phyloP scores from a whole-genome alignment of 92 coral and sea anemone species.

The Porites divaricata region DNA sequence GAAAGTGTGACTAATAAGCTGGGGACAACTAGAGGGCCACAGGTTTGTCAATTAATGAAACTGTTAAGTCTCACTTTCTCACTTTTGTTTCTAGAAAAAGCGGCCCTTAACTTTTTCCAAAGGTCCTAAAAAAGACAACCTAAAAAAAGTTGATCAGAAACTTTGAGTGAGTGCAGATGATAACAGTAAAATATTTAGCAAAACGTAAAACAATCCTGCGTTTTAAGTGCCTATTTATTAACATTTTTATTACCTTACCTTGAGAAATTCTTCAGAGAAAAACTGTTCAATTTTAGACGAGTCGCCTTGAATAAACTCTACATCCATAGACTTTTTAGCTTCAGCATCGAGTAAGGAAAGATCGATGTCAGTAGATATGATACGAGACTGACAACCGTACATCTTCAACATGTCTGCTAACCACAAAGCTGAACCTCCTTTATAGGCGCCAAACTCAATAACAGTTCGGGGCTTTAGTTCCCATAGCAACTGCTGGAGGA shows the following conservation, averaged over 20 bases:
- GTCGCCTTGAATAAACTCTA: slow-evolving; percentile 39
- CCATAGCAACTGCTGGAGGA: slow-evolving; percentile 37
- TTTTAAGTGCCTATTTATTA: too few species aligned
- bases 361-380: slow-evolving; percentile 58
- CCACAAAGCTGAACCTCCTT: slow-evolving; percentile 78
- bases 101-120: too few species aligned
- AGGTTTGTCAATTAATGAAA: too few species aligned
- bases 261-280: slow-evolving; percentile 19
- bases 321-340: slow-evolving; percentile 34
- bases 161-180: too few species aligned
- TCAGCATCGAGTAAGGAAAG: slow-evolving; percentile 36
- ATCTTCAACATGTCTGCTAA: slow-evolving; percentile 59
- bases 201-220: too few species aligned
- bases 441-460: slow-evolving; percentile 60
- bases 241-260: slow-evolving; percentile 1
- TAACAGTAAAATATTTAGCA: too few species aligned
- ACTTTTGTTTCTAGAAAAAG: too few species aligned
- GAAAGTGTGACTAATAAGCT: too few species aligned
- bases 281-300: slow-evolving; percentile 18
- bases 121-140: too few species aligned
- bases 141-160: too few species aligned
- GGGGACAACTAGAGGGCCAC: too few species aligned
- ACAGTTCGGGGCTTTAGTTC: slow-evolving; percentile 45
- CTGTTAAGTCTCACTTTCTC: too few species aligned
- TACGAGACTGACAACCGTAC: slow-evolving; percentile 43